A percentile compares a stretch with the other conserved stretches of the same genome.
phyloP scores from a whole-genome alignment of 2,888 invertebrate genomes.

The Eurois occulta region DNA sequence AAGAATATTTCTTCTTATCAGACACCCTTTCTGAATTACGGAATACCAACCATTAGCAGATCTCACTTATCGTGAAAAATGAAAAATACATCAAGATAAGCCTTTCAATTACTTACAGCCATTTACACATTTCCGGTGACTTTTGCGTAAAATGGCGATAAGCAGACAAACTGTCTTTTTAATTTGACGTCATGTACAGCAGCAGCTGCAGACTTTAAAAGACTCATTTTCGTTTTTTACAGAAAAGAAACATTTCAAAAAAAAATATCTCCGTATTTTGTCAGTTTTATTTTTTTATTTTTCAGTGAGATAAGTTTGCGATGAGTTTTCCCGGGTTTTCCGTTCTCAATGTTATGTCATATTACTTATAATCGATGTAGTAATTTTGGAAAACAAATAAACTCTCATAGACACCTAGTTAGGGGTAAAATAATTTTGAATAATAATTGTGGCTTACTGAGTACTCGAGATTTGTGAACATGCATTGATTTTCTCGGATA shows the following conservation, averaged over 20 bases:
- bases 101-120: slow-evolving; percentile 7
- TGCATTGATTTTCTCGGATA: neutral
- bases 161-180: slow-evolving; percentile 22
- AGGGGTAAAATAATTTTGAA: neutral
- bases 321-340: neutral
- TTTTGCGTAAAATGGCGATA: slow-evolving; percentile 12
- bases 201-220: slow-evolving; percentile 12
- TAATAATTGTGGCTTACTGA: neutral
- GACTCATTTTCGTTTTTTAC: slow-evolving; percentile 15
- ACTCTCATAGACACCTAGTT: neutral
- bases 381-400: neutral
- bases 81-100: slow-evolving; percentile 10
- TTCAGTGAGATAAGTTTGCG: neutral
- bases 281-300: no score
- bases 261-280: neutral
- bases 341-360: neutral
- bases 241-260: neutral
- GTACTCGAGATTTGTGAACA: neutral
- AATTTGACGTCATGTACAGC: slow-evolving; percentile 44
- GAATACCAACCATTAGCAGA: neutral
- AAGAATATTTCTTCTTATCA: neutral
- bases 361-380: neutral
- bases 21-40: neutral
- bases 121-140: slow-evolving; percentile 25
- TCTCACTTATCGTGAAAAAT: slow-evolving; percentile 6